Evolutionary conservation across 2,113 vertebrate species (phyloP).

Genomic region (Cryptomyrus ogoouensis): DNA sequence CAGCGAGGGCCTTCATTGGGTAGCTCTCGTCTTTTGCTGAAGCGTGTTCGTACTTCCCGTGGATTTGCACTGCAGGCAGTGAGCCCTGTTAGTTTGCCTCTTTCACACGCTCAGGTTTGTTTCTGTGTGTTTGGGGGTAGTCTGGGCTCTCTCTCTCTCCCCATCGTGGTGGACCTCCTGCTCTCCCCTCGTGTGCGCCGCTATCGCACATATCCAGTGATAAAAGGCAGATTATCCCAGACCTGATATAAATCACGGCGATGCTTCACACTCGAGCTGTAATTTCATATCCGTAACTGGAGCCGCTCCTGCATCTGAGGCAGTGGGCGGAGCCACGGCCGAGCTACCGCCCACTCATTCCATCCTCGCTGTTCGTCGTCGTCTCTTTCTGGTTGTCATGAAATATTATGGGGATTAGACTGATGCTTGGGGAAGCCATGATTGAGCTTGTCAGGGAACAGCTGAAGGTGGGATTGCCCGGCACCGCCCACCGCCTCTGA

Average conservation of each 20-base stretch:
- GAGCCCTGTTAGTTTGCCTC: not conserved
- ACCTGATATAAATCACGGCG: slow-evolving; percentile 25
- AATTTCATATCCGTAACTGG: not conserved
- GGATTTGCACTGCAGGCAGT: not conserved
- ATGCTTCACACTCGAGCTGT: slow-evolving; percentile 3
- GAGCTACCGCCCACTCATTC: not conserved
- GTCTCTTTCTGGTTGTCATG: not conserved
- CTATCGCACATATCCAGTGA: slow-evolving; percentile 27
- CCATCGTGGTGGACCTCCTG: not conserved
- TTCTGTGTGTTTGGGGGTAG: not conserved
- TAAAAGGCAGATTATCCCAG: slow-evolving; percentile 33
- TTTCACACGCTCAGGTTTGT: not conserved
- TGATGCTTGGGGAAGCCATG: not conserved
- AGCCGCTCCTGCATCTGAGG: not conserved
- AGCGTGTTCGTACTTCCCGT: not conserved
- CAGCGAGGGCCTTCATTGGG: not conserved
- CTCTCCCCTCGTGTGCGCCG: slow-evolving; percentile 15
- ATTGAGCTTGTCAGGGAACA: not conserved
- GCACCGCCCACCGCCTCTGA: not conserved
- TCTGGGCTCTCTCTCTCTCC: not conserved
- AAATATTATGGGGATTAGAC: not conserved
- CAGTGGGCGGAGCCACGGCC: not conserved
- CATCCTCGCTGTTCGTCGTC: not conserved
- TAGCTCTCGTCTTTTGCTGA: not conserved
- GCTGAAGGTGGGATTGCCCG: not conserved